Conservation (phyloP, 2,888 invertebrate species). For the Alentia gelatinosa region DNA sequence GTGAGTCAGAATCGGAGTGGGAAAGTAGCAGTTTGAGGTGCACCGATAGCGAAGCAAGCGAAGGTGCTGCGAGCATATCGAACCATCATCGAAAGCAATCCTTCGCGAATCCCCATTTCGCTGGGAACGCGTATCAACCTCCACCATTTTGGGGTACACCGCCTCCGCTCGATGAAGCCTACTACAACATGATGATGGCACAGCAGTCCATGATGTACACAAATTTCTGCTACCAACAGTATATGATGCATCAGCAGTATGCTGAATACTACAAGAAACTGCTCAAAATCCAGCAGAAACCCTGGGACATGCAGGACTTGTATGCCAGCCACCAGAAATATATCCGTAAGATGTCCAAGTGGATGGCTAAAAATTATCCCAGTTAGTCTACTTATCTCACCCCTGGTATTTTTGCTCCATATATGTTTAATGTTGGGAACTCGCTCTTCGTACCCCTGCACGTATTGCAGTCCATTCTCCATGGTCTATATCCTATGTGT, state of each 20-base stretch:
- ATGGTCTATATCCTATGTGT: too few species aligned
- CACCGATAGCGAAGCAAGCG: neutral
- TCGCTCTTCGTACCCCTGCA: too few species aligned
- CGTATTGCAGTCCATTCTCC: too few species aligned
- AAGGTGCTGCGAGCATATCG: neutral
- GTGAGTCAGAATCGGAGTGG: neutral
- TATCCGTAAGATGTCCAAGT: constrained; percentile 30
- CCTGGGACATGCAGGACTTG: neutral
- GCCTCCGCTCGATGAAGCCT: neutral
- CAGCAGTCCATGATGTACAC: neutral
- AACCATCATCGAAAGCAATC: neutral
- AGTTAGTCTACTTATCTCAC: too few species aligned
- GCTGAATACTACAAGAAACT: constrained; percentile 32
- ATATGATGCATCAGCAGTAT: constrained; percentile 23
- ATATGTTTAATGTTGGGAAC: too few species aligned
- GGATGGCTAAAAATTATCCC: neutral
- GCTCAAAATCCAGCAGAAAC: neutral
- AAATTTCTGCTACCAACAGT: neutral
- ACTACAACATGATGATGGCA: neutral
- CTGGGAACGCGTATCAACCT: neutral
- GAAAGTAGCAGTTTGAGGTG: neutral
- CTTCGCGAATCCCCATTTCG: neutral
- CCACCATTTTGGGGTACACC: neutral
- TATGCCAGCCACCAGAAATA: neutral
- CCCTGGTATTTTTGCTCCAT: too few species aligned